phyloP scores from a whole-genome alignment of 1,140 invertebrate genomes.

The Oreohelix idahoensis region DNA sequence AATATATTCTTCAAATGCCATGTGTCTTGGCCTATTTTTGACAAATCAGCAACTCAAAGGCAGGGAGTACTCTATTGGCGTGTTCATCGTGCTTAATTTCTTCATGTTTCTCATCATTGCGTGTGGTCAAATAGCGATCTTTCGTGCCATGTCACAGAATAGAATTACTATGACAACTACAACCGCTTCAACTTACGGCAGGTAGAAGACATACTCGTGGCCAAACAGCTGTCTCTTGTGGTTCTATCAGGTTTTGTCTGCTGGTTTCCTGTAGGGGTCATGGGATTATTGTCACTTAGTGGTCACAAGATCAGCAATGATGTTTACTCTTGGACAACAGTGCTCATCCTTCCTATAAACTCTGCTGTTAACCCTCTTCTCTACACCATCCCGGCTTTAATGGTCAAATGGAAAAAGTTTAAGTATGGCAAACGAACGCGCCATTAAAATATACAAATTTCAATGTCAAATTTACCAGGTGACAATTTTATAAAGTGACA shows the following conservation, averaged over 20 bases:
- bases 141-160: background rate
- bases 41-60: slow-evolving; percentile 39
- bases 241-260: slow-evolving; percentile 20
- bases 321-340: slow-evolving; percentile 44
- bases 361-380: slow-evolving; percentile 40
- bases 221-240: slow-evolving; percentile 13
- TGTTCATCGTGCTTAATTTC: slow-evolving; percentile 54
- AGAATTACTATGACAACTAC: background rate
- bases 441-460: too few relatives aligned
- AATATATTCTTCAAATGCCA: slow-evolving; percentile 51
- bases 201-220: background rate
- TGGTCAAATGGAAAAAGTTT: background rate
- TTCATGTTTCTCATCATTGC: slow-evolving; percentile 47
- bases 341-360: slow-evolving; percentile 40
- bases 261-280: slow-evolving; percentile 29
- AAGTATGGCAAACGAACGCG: too few relatives aligned
- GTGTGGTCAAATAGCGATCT: slow-evolving; percentile 44
- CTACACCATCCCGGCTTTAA: slow-evolving; percentile 22
- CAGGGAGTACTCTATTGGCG: slow-evolving; percentile 46
- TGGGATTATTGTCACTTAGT: slow-evolving; percentile 45
- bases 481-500: too few relatives aligned
- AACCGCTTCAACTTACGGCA: background rate
- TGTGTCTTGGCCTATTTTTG: slow-evolving; percentile 55
- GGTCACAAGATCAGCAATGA: slow-evolving; percentile 32
- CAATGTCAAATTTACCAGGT: too few relatives aligned